These are phyloP conservation scores for Platerodrilus igneus DNA, from an alignment of 2,888 invertebrate species.

Conservation along the genomic window DNA sequence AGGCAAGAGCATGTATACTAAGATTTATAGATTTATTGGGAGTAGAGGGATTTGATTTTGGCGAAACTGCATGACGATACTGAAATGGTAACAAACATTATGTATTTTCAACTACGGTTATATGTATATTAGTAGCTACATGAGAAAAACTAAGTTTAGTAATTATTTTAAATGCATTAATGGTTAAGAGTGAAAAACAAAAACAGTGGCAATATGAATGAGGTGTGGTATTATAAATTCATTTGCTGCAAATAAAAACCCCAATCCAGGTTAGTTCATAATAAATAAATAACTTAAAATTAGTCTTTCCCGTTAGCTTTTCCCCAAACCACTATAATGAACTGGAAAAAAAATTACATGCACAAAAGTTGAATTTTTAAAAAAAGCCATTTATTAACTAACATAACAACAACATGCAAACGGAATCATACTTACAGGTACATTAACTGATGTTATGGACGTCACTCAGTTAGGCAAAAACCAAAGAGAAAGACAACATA, in stretches of 20 bases:
- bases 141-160: slow-evolving; percentile 5
- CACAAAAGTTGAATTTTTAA: slow-evolving; percentile 17
- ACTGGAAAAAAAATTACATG: slow-evolving; percentile 27
- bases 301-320: slow-evolving; percentile 49
- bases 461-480: slow-evolving; percentile 52
- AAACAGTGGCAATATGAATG: slow-evolving; percentile 3
- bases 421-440: slow-evolving; percentile 48
- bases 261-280: slow-evolving; percentile 7
- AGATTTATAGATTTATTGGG: slow-evolving; percentile 48
- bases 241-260: slow-evolving; percentile 5
- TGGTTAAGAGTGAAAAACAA: slow-evolving; percentile 9
- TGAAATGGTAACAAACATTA: slow-evolving; percentile 48
- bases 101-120: not conserved
- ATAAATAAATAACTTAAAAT: no score
- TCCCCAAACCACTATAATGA: slow-evolving; percentile 37
- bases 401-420: slow-evolving; percentile 29
- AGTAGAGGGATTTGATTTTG: slow-evolving; percentile 27
- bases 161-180: slow-evolving; percentile 6
- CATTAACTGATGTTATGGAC: slow-evolving; percentile 46
- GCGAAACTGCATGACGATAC: slow-evolving; percentile 81
- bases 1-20: slow-evolving; percentile 57
- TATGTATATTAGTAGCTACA: slow-evolving; percentile 3
- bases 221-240: slow-evolving; percentile 1
- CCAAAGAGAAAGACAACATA: slow-evolving; percentile 51
- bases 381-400: slow-evolving; percentile 19